These are phyloP conservation scores for Norana najaformis DNA, from an alignment of 2,888 invertebrate genomes.

Conservation along the genomic window DNA sequence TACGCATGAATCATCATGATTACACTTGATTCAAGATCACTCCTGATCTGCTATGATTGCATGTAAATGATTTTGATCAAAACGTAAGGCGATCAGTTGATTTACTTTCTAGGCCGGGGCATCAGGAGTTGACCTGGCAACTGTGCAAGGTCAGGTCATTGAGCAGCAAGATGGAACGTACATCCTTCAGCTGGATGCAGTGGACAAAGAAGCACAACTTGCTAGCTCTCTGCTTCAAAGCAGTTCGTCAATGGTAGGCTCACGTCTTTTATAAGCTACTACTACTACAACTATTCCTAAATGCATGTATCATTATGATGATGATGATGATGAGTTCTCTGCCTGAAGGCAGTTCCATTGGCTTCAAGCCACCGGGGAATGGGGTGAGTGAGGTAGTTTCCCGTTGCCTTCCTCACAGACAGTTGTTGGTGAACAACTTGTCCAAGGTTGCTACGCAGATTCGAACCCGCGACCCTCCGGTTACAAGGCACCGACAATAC, in stretches of 20 bases:
- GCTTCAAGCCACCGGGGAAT: too few relatives aligned
- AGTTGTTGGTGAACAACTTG: background rate
- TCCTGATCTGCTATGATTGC: too few relatives aligned
- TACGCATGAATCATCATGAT: too few relatives aligned
- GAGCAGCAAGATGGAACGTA: constrained; percentile 22
- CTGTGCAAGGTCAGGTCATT: constrained; percentile 19
- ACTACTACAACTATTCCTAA: background rate
- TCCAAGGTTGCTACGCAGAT: background rate
- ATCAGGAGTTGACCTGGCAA: background rate
- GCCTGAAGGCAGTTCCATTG: too few relatives aligned
- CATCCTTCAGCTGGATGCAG: background rate
- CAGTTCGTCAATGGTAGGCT: background rate
- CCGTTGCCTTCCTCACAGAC: too few relatives aligned
- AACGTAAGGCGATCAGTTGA: too few relatives aligned
- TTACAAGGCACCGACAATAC: too few relatives aligned
- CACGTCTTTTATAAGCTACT: background rate
- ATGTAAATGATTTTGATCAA: too few relatives aligned
- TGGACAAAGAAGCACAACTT: background rate
- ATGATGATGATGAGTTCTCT: too few relatives aligned
- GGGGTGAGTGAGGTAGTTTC: too few relatives aligned
- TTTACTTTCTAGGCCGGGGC: background rate
- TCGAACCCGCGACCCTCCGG: background rate
- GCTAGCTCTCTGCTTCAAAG: constrained; percentile 14
- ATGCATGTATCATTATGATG: background rate
- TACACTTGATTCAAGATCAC: too few relatives aligned